Percentiles rank a stretch among this genome's conserved stretches.
Evolutionary conservation across 2,797 vertebrate species (phyloP).

Genomic region (Gastrophryne carolinensis): DNA sequence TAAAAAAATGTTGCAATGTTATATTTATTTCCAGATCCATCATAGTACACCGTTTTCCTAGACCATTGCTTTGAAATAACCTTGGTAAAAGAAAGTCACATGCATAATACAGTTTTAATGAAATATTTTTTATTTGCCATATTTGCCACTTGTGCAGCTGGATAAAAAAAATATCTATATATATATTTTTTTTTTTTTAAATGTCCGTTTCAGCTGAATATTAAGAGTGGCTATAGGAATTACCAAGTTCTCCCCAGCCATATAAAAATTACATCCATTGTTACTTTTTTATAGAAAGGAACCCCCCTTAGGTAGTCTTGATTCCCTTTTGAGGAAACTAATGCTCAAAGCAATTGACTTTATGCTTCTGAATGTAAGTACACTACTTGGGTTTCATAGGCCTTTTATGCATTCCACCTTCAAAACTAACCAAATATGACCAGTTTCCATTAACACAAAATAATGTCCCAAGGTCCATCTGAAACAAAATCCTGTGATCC

Average conservation of each 20-base stretch:
- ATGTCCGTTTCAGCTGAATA: background rate
- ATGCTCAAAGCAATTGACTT: constrained; percentile 46
- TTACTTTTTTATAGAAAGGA: background rate
- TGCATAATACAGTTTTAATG: background rate
- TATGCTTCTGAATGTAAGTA: constrained; percentile 19
- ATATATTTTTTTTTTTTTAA: too few species aligned
- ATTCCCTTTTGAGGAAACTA: constrained; percentile 1
- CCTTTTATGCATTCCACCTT: background rate
- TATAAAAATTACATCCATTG: constrained; percentile 20
- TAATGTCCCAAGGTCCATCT: background rate
- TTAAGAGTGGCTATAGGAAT: background rate
- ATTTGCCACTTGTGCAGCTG: background rate
- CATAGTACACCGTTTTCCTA: too few species aligned
- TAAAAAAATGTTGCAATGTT: too few species aligned
- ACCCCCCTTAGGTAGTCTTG: background rate
- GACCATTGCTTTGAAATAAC: background rate
- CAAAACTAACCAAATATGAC: constrained; percentile 1
- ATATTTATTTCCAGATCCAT: too few species aligned
- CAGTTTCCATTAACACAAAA: constrained; percentile 34
- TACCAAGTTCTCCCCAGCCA: constrained; percentile 2
- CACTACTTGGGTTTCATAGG: background rate
- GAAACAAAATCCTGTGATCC: constrained; percentile 51
- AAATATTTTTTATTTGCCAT: background rate
- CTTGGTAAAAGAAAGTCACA: background rate
- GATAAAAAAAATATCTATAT: too few species aligned